Percentiles rank a stretch among this genome's conserved stretches.
phyloP scores from a whole-genome alignment of 2,888 invertebrate genomes.

The Cerceris ruficornis region DNA sequence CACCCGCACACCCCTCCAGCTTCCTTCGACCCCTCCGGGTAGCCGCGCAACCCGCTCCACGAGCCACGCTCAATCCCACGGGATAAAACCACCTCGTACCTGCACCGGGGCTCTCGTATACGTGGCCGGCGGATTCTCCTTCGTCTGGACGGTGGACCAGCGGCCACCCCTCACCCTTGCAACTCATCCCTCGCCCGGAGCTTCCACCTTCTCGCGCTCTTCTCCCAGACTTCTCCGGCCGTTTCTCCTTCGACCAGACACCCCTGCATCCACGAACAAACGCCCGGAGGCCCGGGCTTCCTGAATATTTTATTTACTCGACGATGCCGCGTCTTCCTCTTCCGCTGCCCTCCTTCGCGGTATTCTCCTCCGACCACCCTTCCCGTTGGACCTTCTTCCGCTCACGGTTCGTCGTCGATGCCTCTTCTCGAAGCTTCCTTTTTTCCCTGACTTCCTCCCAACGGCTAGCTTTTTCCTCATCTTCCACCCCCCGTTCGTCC shows the following conservation, averaged over 20 bases:
- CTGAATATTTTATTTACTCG: slow-evolving; percentile 78
- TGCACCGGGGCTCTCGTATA: slow-evolving; percentile 36
- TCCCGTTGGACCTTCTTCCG: background rate
- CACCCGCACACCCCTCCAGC: slow-evolving; percentile 13
- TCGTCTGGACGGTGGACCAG: slow-evolving; percentile 38
- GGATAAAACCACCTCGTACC: slow-evolving; percentile 74
- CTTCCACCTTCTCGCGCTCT: slow-evolving; percentile 16
- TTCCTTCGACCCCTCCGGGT: slow-evolving; percentile 7
- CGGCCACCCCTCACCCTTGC: slow-evolving; percentile 25
- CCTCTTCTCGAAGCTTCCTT: no score
- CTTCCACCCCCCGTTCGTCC: background rate
- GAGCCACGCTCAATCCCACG: slow-evolving; percentile 67
- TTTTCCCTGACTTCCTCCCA: no score
- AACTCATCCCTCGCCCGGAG: slow-evolving; percentile 27
- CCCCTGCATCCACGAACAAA: slow-evolving; percentile 71
- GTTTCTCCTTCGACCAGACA: slow-evolving; percentile 60
- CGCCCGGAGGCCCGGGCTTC: slow-evolving; percentile 68
- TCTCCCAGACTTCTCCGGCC: slow-evolving; percentile 23
- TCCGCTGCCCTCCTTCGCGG: no score
- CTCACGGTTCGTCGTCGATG: no score
- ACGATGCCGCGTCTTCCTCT: slow-evolving; percentile 44
- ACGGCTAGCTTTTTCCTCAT: background rate
- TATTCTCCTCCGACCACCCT: background rate
- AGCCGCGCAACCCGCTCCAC: slow-evolving; percentile 29
- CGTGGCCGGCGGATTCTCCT: slow-evolving; percentile 49